phyloP scores from a whole-genome alignment of 2,888 invertebrate species.

The Onchidella celtica region DNA sequence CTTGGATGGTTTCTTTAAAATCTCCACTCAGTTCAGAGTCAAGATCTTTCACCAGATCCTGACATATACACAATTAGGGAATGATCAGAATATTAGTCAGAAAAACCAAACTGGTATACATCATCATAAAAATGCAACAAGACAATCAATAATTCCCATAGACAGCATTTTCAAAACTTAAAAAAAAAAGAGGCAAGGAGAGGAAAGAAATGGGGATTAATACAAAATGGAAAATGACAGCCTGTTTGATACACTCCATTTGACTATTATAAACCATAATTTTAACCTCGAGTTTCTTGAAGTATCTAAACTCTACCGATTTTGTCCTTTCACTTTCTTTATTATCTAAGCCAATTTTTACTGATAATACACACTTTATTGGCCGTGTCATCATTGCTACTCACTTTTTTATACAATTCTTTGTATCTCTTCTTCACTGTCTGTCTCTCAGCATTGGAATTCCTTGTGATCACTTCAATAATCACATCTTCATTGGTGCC shows the following conservation, averaged over 20 bases:
- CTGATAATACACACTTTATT: neutral
- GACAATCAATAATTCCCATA: too few species aligned
- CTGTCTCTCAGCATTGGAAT: constrained; percentile 73
- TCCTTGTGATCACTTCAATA: constrained; percentile 67
- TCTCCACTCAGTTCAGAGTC: constrained; percentile 72
- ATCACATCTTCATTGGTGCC: constrained; percentile 69
- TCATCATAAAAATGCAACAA: too few species aligned
- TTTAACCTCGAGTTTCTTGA: too few species aligned
- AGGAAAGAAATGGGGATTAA: too few species aligned
- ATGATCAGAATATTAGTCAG: neutral
- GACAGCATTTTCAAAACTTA: too few species aligned
- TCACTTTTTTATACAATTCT: constrained; percentile 38
- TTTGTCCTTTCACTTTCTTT: too few species aligned
- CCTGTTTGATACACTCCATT: too few species aligned
- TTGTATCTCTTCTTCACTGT: constrained; percentile 59
- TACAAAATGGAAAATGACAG: too few species aligned
- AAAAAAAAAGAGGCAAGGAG: too few species aligned
- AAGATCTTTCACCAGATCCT: constrained; percentile 70
- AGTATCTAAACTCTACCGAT: too few species aligned
- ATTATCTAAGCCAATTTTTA: too few species aligned
- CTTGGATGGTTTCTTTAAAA: constrained; percentile 72
- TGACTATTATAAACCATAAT: neutral
- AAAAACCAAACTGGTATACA: too few species aligned
- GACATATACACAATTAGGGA: constrained; percentile 7
- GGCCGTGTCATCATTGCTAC: neutral